Conservation (phyloP, 2,888 invertebrate genomes). For the Drosophila eohydei region DNA sequence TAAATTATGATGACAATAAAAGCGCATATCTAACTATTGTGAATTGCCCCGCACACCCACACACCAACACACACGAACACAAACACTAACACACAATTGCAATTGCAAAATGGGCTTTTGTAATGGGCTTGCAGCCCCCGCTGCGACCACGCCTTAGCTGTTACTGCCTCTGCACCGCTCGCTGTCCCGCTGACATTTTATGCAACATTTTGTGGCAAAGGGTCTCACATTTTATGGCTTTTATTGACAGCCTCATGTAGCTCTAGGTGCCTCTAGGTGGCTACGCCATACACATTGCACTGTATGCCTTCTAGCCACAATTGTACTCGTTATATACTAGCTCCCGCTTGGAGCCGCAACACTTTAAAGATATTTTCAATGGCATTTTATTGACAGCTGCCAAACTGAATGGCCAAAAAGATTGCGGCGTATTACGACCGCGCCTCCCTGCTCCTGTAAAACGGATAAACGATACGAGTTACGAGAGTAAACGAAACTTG, state of each 20-base stretch:
- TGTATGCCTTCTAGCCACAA: neutral
- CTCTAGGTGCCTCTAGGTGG: conserved; percentile 13
- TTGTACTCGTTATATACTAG: conserved; percentile 5
- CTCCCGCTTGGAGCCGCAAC: conserved; percentile 6
- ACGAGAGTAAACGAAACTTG: neutral
- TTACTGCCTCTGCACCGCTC: conserved; percentile 34
- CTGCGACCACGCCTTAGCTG: conserved; percentile 49
- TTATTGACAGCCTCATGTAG: conserved; percentile 49
- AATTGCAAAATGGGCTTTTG: conserved; percentile 46
- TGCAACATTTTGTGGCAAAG: conserved; percentile 61
- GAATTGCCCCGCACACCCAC: conserved; percentile 43
- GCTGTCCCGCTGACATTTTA: conserved; percentile 54
- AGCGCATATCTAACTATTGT: conserved; percentile 63
- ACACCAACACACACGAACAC: conserved; percentile 8
- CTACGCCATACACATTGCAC: neutral
- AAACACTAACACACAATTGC: conserved; percentile 12
- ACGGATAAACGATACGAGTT: neutral
- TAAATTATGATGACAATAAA: conserved; percentile 71
- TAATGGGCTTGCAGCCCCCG: conserved; percentile 37
- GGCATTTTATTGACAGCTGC: conserved; percentile 41
- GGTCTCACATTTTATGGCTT: conserved; percentile 45
- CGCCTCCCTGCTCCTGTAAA: neutral
- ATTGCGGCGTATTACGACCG: conserved; percentile 9
- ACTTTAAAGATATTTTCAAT: conserved; percentile 5
- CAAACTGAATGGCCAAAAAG: conserved; percentile 21